These are phyloP conservation scores for Lepus timidus DNA, from an alignment of 2,113 vertebrate genomes.

Conservation along the genomic window DNA sequence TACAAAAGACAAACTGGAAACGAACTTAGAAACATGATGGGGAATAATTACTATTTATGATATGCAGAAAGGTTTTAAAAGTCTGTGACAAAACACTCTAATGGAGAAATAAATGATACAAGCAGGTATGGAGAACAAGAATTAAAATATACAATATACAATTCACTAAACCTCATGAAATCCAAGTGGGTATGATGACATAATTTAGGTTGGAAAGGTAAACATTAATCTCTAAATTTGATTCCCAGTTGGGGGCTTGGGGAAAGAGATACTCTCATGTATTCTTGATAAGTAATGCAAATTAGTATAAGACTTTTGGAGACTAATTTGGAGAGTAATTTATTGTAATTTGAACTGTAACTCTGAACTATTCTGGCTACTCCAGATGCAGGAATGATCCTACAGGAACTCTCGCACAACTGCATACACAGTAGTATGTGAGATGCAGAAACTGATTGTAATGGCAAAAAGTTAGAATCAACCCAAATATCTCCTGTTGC, in stretches of 20 bases:
- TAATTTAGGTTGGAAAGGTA: conserved; percentile 16
- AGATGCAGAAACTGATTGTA: not conserved
- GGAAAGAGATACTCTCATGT: not conserved
- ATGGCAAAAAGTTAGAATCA: not conserved
- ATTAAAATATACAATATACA: not conserved
- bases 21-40: not conserved
- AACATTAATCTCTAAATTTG: not conserved
- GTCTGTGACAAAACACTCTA: not conserved
- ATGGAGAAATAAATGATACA: not conserved
- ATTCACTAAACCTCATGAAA: not conserved
- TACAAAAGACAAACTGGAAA: not conserved
- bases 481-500: not conserved
- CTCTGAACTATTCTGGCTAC: not conserved
- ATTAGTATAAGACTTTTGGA: not conserved
- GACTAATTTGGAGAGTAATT: not conserved
- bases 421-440: not conserved
- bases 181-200: not conserved
- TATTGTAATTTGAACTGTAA: not conserved
- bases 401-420: not conserved
- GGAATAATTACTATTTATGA: not conserved
- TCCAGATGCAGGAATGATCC: not conserved
- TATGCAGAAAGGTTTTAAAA: not conserved
- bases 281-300: not conserved
- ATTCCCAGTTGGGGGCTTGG: not conserved
- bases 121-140: not conserved